Evolutionary conservation across 92 coral and sea anemone species (phyloP).

Genomic region (Nematostella vectensis): DNA sequence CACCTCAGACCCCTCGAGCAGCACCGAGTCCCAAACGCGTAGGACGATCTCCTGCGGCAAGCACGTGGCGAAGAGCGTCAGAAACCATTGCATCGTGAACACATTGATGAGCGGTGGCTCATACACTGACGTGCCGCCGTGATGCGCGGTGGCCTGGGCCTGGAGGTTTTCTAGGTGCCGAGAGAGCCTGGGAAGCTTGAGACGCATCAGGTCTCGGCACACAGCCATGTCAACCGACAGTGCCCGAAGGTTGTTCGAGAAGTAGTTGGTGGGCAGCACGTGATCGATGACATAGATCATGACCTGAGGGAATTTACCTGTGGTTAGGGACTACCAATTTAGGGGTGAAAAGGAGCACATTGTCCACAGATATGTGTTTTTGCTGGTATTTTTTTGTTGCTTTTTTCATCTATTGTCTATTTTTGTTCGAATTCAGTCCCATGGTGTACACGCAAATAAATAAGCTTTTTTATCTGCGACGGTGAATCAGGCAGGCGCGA

Average conservation of each 20-base stretch:
- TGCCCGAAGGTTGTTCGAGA: conserved; percentile 95
- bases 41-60: conserved; percentile 92
- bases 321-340: background rate
- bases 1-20: conserved; percentile 96
- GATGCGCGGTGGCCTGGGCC: conserved; percentile 74
- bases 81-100: conserved; percentile 99
- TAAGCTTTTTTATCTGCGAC: too few relatives aligned
- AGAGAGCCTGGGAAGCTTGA: conserved; percentile 75
- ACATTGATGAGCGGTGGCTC: conserved; percentile 99
- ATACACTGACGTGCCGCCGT: conserved; percentile 62
- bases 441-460: too few relatives aligned
- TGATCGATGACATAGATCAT: conserved; percentile 94
- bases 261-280: conserved; percentile 90
- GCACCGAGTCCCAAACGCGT: conserved; percentile 96
- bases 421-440: too few relatives aligned
- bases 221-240: conserved; percentile 99
- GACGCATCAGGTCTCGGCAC: conserved; percentile 84
- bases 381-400: too few relatives aligned
- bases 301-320: too few relatives aligned
- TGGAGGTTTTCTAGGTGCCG: conserved; percentile 83
- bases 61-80: conserved; percentile 93
- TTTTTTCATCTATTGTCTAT: too few relatives aligned
- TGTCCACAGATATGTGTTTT: too few relatives aligned
- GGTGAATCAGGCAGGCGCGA: too few relatives aligned
- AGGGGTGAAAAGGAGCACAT: background rate